Conservation (phyloP, 2,888 invertebrate genomes). For the Drosophila macrothrix region DNA sequence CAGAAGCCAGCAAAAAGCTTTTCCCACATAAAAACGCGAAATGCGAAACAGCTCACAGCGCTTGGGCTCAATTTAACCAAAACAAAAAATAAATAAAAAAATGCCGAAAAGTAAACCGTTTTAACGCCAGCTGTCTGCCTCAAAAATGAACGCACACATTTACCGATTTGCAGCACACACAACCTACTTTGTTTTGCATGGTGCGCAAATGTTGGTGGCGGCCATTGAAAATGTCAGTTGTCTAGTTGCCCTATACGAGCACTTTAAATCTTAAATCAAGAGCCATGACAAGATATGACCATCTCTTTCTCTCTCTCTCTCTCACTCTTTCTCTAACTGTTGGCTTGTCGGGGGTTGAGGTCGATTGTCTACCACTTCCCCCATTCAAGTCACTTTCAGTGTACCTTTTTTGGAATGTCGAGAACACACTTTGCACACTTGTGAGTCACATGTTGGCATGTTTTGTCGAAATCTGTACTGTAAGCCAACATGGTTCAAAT, state of each 20-base stretch:
- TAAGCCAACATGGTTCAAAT: conserved; percentile 46
- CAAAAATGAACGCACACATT: conserved; percentile 5
- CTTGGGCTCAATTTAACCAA: conserved; percentile 29
- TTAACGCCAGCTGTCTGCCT: conserved; percentile 34
- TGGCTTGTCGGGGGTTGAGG: conserved; percentile 32
- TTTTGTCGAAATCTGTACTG: conserved; percentile 39
- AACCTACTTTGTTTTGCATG: background rate
- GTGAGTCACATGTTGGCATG: conserved; percentile 59
- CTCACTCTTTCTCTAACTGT: conserved; percentile 1
- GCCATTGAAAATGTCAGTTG: conserved; percentile 1
- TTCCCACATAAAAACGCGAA: conserved; percentile 45
- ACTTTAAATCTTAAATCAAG: conserved; percentile 37
- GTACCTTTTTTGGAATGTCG: conserved; percentile 18
- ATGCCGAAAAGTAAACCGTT: conserved; percentile 45
- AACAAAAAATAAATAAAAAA: conserved; percentile 34
- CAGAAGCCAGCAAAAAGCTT: conserved; percentile 9
- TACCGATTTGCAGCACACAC: background rate
- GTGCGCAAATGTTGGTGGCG: conserved; percentile 5
- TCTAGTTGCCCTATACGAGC: conserved; percentile 3
- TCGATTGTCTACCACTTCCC: conserved; percentile 5
- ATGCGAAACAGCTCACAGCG: conserved; percentile 46
- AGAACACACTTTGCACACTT: conserved; percentile 28
- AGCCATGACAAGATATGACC: conserved; percentile 34
- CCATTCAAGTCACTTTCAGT: background rate
- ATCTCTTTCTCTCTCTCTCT: background rate